phyloP scores from a whole-genome alignment of 2,797 vertebrate species.

The Anguilla pacifica region DNA sequence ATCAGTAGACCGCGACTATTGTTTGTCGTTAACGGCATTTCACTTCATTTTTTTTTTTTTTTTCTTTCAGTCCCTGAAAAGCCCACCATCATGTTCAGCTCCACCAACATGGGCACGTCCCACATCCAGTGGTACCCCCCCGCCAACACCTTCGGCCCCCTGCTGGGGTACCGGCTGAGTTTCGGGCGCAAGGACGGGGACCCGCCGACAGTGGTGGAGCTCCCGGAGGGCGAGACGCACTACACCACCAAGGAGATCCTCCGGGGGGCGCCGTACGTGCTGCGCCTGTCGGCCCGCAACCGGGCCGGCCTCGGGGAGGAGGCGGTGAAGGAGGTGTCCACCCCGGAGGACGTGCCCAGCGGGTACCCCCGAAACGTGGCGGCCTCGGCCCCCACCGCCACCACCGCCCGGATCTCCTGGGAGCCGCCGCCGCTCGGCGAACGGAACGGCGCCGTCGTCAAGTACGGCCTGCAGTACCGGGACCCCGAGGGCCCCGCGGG shows the following conservation, averaged over 20 bases:
- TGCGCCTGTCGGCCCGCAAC: conserved; percentile 89
- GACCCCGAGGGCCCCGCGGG: conserved; percentile 89
- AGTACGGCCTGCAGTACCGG: conserved; percentile 87
- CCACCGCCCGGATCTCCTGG: conserved; percentile 81
- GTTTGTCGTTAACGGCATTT: neutral
- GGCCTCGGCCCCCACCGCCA: conserved; percentile 78
- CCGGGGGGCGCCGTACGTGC: conserved; percentile 88
- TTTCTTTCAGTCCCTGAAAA: conserved; percentile 83
- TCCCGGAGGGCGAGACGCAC: conserved; percentile 84
- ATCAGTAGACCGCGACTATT: neutral
- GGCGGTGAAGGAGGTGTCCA: conserved; percentile 82
- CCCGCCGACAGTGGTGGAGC: conserved; percentile 82
- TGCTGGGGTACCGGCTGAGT: conserved; percentile 90
- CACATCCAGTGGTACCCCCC: conserved; percentile 90
- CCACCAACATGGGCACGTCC: conserved; percentile 83
- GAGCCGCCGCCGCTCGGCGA: conserved; percentile 85
- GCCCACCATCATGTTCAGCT: conserved; percentile 84
- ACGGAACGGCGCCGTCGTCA: conserved; percentile 84
- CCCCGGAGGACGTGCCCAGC: conserved; percentile 82
- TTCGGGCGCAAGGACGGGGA: conserved; percentile 86
- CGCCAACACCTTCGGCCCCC: conserved; percentile 82
- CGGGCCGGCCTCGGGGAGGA: conserved; percentile 95
- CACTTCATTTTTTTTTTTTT: neutral
- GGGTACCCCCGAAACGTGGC: conserved; percentile 86
- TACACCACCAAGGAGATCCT: conserved; percentile 87